Percentiles rank a stretch among this genome's conserved stretches.
phyloP scores from a whole-genome alignment of 2,888 invertebrate genomes.

The Rugalucina vietnamica region DNA sequence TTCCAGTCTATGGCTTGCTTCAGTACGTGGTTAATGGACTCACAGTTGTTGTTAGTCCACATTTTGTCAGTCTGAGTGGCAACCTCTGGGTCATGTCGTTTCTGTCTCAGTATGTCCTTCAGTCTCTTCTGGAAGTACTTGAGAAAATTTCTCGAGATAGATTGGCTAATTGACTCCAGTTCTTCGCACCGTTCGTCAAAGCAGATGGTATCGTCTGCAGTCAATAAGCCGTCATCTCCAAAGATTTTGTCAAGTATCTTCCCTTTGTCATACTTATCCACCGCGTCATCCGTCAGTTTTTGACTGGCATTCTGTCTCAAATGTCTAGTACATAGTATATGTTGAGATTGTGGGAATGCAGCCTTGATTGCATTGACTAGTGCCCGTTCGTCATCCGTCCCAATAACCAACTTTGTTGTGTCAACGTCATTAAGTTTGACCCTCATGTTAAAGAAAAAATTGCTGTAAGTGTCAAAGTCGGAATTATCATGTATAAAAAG shows the following conservation, averaged over 20 bases:
- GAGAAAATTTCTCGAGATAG: conserved; percentile 11
- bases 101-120: background rate
- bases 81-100: conserved; percentile 10
- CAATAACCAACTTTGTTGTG: conserved; percentile 9
- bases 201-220: conserved; percentile 23
- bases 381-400: conserved; percentile 34
- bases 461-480: conserved; percentile 49
- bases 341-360: conserved; percentile 13
- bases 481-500: conserved; percentile 52
- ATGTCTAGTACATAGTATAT: conserved; percentile 36
- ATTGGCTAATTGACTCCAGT: background rate
- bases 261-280: background rate
- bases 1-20: conserved; percentile 44
- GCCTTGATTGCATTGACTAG: conserved; percentile 22
- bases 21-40: conserved; percentile 47
- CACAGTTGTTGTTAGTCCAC: conserved; percentile 57
- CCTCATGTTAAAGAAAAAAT: conserved; percentile 42
- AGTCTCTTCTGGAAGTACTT: conserved; percentile 29
- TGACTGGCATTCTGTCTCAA: conserved; percentile 26
- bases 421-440: conserved; percentile 25
- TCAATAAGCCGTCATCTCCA: conserved; percentile 24
- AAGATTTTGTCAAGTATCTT: conserved; percentile 26
- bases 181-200: conserved; percentile 46
- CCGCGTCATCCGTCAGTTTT: conserved; percentile 28
- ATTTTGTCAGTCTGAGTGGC: background rate